These are phyloP conservation scores for Drosophila santomea DNA, from an alignment of 1,140 invertebrate genomes.

Conservation along the genomic window DNA sequence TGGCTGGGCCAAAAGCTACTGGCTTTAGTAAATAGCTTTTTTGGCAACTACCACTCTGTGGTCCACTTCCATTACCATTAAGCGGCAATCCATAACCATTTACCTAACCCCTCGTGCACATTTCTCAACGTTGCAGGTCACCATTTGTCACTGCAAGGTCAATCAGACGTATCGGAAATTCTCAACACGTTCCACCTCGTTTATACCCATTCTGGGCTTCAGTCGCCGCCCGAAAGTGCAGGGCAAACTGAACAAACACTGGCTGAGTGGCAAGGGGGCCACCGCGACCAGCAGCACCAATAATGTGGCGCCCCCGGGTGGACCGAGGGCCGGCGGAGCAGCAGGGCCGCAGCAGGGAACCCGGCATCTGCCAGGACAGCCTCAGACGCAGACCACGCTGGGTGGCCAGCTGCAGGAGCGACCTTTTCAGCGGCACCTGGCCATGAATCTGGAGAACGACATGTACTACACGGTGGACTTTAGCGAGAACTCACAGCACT, in stretches of 20 bases:
- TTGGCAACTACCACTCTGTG: neutral
- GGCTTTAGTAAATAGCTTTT: conserved; percentile 1
- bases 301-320: conserved; percentile 17
- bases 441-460: conserved; percentile 87
- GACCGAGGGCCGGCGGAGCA: neutral
- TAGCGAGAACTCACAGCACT: conserved; percentile 88
- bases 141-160: conserved; percentile 89
- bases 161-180: conserved; percentile 89
- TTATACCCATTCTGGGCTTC: conserved; percentile 83
- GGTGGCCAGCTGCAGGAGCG: conserved; percentile 78
- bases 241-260: conserved; percentile 80
- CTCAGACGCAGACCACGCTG: conserved; percentile 70
- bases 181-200: conserved; percentile 83
- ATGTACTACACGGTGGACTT: conserved; percentile 91
- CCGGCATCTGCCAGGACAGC: conserved; percentile 53
- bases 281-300: conserved; percentile 7
- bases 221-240: conserved; percentile 77
- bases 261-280: conserved; percentile 82
- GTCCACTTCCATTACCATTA: neutral
- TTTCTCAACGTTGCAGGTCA: conserved; percentile 61
- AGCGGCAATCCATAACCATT: conserved; percentile 36
- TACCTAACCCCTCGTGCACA: conserved; percentile 3
- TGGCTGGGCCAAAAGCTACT: too few relatives aligned
- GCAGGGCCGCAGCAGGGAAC: conserved; percentile 11
- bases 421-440: conserved; percentile 85